Evolutionary conservation across 2,888 invertebrate species (phyloP).

Genomic region (Polylopha cassiicola): DNA sequence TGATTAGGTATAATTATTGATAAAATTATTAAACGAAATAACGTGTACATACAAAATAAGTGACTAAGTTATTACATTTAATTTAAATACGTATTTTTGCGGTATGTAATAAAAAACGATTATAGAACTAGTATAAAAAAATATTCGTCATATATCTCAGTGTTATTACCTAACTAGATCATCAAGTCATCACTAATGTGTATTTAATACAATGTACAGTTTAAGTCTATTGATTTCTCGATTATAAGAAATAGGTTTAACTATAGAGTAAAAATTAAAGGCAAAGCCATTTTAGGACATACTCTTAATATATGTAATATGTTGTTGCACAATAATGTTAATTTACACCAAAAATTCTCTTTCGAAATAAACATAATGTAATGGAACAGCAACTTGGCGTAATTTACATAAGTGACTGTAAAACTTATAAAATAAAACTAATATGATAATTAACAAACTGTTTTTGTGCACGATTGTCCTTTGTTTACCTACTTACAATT

Average conservation of each 20-base stretch:
- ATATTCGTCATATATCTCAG: conserved; percentile 21
- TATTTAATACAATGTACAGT: conserved; percentile 43
- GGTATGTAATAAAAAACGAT: conserved; percentile 9
- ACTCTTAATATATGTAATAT: conserved; percentile 33
- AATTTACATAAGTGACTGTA: conserved; percentile 56
- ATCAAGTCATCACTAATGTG: conserved; percentile 19
- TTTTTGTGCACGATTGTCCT: too few species aligned
- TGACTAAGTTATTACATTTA: too few species aligned
- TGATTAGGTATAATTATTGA: conserved; percentile 28
- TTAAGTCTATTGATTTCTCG: conserved; percentile 36
- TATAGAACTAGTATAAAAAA: conserved; percentile 14
- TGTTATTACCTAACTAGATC: conserved; percentile 19
- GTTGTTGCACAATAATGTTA: conserved; percentile 58
- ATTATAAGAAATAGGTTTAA: conserved; percentile 42
- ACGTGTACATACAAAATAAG: conserved; percentile 28
- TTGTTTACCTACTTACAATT: too few species aligned
- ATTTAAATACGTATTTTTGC: too few species aligned
- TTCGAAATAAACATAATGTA: conserved; percentile 46
- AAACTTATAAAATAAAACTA: conserved; percentile 37
- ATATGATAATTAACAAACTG: conserved; percentile 8
- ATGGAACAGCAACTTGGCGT: too few species aligned
- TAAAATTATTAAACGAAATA: conserved; percentile 29
- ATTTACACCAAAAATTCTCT: conserved; percentile 43
- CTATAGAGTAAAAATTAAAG: conserved; percentile 38
- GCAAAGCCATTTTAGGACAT: conserved; percentile 45